Evolutionary conservation across 2,113 vertebrate genomes (phyloP).

Genomic region (Dryoscopus gambensis): DNA sequence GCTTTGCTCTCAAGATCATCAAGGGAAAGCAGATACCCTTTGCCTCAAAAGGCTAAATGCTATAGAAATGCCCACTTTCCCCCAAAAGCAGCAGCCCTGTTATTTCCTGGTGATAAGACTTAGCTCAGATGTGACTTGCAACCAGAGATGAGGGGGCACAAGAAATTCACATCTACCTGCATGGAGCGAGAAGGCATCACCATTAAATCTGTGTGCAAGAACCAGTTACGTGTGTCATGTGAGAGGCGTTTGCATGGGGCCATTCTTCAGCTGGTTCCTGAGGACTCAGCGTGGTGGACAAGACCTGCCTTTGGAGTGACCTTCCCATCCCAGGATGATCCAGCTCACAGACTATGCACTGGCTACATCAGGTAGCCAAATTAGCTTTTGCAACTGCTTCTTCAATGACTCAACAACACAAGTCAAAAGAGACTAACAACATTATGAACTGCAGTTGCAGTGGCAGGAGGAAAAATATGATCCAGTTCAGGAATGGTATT

Average conservation of each 20-base stretch:
- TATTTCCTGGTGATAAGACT: neutral
- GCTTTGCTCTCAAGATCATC: neutral
- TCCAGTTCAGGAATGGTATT: neutral
- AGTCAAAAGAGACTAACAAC: neutral
- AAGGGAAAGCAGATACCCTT: neutral
- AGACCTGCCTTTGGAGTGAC: neutral
- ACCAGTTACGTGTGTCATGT: accelerated
- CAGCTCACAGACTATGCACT: neutral
- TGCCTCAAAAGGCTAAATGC: neutral
- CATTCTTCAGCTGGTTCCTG: neutral
- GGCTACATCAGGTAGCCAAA: neutral
- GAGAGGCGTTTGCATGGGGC: too few species aligned
- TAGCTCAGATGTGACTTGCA: neutral
- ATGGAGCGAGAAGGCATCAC: accelerated
- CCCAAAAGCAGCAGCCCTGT: neutral
- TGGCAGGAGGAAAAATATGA: neutral
- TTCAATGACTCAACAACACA: neutral
- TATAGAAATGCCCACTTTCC: neutral
- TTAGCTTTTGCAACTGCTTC: neutral
- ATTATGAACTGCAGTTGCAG: neutral
- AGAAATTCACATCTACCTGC: neutral
- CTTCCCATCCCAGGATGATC: neutral
- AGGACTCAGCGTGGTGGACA: neutral
- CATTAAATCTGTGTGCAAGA: neutral
- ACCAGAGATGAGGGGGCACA: neutral